These are phyloP conservation scores for Synaphobranchus kaupii DNA, from an alignment of 2,797 vertebrate genomes.

Conservation along the genomic window DNA sequence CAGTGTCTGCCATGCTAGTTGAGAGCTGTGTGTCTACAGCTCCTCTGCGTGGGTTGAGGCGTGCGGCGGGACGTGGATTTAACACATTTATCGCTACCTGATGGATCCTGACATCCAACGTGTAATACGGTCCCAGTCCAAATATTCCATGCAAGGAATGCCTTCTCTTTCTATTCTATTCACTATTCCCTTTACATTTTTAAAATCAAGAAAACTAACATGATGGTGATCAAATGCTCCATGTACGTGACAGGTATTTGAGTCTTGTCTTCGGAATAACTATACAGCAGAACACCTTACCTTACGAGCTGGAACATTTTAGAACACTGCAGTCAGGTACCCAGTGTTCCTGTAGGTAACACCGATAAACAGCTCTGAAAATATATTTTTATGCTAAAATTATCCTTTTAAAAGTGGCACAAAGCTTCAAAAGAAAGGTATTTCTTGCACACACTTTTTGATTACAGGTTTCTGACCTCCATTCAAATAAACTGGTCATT, in stretches of 20 bases:
- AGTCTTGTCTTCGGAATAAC: not conserved
- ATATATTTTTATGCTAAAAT: not conserved
- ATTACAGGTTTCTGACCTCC: not conserved
- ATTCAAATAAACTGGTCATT: not conserved
- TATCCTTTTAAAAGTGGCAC: not conserved
- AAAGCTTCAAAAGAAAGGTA: not conserved
- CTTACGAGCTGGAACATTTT: not conserved
- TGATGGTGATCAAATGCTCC: slow-evolving; percentile 6
- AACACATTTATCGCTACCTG: not conserved
- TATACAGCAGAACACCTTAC: not conserved
- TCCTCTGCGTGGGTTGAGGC: slow-evolving; percentile 3
- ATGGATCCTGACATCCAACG: not conserved
- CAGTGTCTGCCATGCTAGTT: not conserved
- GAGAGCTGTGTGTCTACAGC: not conserved
- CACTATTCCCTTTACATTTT: not conserved
- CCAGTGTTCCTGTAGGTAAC: not conserved
- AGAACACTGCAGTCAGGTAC: not conserved
- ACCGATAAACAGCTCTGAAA: not conserved
- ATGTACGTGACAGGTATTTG: not conserved
- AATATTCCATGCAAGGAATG: not conserved
- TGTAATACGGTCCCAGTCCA: not conserved
- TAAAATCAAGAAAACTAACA: not conserved
- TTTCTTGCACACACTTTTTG: not conserved
- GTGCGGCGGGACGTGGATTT: not conserved
- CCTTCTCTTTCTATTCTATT: not conserved